These are phyloP conservation scores for Mycogona germanica DNA, from an alignment of 2,888 invertebrate genomes.

Conservation along the genomic window DNA sequence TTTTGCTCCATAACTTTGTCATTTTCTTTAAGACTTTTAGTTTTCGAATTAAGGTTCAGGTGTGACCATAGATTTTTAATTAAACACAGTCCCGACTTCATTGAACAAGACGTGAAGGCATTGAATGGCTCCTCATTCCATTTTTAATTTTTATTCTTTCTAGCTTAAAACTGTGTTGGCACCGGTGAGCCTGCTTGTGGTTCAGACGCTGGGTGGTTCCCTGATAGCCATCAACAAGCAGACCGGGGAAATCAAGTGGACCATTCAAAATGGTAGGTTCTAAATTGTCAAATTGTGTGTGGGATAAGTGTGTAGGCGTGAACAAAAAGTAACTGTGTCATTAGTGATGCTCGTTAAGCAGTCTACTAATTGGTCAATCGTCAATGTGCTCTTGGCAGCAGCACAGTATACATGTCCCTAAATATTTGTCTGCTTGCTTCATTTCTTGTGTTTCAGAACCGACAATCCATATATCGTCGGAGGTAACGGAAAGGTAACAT, in stretches of 20 bases:
- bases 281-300: not conserved
- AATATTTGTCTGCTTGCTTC: not conserved
- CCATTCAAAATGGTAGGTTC: constrained; percentile 71
- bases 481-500: not conserved
- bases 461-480: not conserved
- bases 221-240: constrained; percentile 78
- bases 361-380: no score
- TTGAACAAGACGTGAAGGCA: no score
- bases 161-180: not conserved
- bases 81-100: no score
- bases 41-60: no score
- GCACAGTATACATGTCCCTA: constrained; percentile 21
- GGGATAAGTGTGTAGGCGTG: constrained; percentile 23
- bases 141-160: no score
- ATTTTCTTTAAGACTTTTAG: no score
- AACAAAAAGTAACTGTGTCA: no score
- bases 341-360: not conserved
- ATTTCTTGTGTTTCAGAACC: not conserved
- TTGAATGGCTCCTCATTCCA: no score
- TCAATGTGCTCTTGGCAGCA: no score
- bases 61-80: no score
- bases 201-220: constrained; percentile 73
- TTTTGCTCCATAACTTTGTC: no score
- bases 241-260: constrained; percentile 79
- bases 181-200: not conserved